Evolutionary conservation across 2,888 invertebrate species (phyloP).

Genomic region (Penaeus monodon): DNA sequence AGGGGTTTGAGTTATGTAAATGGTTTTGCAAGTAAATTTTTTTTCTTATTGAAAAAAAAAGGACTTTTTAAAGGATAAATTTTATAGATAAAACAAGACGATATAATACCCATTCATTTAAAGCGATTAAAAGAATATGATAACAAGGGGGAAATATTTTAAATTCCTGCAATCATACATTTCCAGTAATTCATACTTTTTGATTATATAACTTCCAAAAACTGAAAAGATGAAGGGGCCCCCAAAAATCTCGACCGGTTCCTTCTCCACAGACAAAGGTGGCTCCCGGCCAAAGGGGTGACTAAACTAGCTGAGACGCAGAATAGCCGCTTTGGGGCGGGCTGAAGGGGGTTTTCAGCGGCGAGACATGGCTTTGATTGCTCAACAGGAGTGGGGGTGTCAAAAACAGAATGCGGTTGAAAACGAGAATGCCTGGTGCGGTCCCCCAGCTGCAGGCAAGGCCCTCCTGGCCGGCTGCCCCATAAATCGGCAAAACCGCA

Average conservation of each 20-base stretch:
- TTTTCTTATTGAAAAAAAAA: too few relatives aligned
- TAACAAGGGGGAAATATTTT: too few relatives aligned
- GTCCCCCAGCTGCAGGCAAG: constrained; percentile 72
- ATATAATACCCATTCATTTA: too few relatives aligned
- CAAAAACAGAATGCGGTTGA: constrained; percentile 81
- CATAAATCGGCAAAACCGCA: constrained; percentile 64
- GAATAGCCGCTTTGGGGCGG: constrained; percentile 79
- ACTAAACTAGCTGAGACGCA: constrained; percentile 85
- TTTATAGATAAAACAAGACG: too few relatives aligned
- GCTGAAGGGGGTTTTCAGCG: constrained; percentile 81
- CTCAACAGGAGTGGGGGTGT: constrained; percentile 82
- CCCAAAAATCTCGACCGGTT: too few relatives aligned
- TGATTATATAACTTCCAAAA: too few relatives aligned
- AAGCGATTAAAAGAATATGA: too few relatives aligned
- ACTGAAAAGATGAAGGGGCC: neutral
- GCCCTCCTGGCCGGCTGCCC: constrained; percentile 68
- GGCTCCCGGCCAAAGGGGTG: constrained; percentile 93
- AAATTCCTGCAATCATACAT: too few relatives aligned
- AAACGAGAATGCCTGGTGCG: constrained; percentile 75
- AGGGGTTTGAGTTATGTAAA: too few relatives aligned
- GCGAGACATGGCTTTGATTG: constrained; percentile 78
- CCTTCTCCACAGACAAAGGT: constrained; percentile 81
- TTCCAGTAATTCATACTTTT: too few relatives aligned
- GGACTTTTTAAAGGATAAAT: too few relatives aligned
- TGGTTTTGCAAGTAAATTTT: too few relatives aligned